Conservation (phyloP, 2,888 invertebrate genomes). For the Ligdia adustata region DNA sequence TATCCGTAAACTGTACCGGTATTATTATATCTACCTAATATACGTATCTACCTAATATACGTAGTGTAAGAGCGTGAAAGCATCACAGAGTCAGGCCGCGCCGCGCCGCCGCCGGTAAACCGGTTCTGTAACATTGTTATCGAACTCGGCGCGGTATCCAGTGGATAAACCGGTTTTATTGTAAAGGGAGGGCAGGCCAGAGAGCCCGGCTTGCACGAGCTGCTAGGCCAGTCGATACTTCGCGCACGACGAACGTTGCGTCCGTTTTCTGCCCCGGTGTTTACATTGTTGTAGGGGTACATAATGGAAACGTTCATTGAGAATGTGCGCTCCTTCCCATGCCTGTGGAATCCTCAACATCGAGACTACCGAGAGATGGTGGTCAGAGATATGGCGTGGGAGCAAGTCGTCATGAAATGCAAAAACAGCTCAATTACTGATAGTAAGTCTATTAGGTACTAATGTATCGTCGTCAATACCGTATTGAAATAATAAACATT, state of each 20-base stretch:
- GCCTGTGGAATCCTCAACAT: conserved; percentile 73
- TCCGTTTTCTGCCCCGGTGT: neutral
- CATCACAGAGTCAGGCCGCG: conserved; percentile 21
- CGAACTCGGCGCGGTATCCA: conserved; percentile 38
- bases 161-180: conserved; percentile 68
- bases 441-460: conserved; percentile 52
- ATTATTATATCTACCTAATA: conserved; percentile 26
- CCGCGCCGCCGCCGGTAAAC: conserved; percentile 39
- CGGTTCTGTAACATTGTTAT: conserved; percentile 37
- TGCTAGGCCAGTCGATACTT: conserved; percentile 39
- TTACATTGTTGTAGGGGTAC: neutral
- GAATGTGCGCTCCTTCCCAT: conserved; percentile 65
- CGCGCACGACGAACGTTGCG: conserved; percentile 12
- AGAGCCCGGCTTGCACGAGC: conserved; percentile 23
- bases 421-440: conserved; percentile 63
- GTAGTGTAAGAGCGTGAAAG: conserved; percentile 41
- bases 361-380: conserved; percentile 69
- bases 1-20: conserved; percentile 27
- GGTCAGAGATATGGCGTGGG: conserved; percentile 70
- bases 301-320: conserved; percentile 71
- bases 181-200: conserved; percentile 54
- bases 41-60: too few relatives aligned
- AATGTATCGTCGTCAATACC: too few relatives aligned
- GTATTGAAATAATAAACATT: too few relatives aligned
- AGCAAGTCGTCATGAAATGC: conserved; percentile 62